Conservation (phyloP, 2,888 invertebrate species). For the Latrodectus elegans region DNA sequence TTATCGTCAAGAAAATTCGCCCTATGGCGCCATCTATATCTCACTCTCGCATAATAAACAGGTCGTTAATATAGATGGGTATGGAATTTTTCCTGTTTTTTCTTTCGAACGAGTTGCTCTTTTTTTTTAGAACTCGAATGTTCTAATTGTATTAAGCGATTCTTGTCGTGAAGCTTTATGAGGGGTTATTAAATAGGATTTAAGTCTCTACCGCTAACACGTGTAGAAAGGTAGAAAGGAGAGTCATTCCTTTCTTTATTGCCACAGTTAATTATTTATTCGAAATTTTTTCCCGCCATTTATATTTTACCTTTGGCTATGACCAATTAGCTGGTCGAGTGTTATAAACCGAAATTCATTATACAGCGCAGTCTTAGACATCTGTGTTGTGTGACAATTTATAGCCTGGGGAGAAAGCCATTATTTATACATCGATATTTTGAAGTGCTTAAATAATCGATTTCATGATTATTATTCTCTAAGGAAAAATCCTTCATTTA, state of each 20-base stretch:
- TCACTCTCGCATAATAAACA: constrained; percentile 60
- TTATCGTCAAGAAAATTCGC: background rate
- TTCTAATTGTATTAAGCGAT: constrained; percentile 59
- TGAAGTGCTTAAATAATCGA: too few species aligned
- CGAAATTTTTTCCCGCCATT: background rate
- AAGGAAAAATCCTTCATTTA: too few species aligned
- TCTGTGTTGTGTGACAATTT: too few species aligned
- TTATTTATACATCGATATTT: too few species aligned
- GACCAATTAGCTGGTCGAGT: background rate
- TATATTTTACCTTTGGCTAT: background rate
- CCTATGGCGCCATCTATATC: constrained; percentile 1
- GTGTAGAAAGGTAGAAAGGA: constrained; percentile 21
- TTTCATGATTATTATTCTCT: too few species aligned
- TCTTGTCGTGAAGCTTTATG: background rate
- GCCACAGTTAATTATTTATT: constrained; percentile 40
- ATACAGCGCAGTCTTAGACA: background rate
- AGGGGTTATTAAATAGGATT: constrained; percentile 31
- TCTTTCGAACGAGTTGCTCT: background rate
- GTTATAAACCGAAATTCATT: background rate
- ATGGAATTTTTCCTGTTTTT: constrained; percentile 22
- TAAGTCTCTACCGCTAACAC: constrained; percentile 25
- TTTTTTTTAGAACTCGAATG: constrained; percentile 16
- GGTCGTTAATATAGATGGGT: constrained; percentile 66
- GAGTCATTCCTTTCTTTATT: constrained; percentile 31
- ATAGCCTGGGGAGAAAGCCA: too few species aligned